Conservation (phyloP, 2,113 vertebrate species). For the Leptobrachium leishanense region DNA sequence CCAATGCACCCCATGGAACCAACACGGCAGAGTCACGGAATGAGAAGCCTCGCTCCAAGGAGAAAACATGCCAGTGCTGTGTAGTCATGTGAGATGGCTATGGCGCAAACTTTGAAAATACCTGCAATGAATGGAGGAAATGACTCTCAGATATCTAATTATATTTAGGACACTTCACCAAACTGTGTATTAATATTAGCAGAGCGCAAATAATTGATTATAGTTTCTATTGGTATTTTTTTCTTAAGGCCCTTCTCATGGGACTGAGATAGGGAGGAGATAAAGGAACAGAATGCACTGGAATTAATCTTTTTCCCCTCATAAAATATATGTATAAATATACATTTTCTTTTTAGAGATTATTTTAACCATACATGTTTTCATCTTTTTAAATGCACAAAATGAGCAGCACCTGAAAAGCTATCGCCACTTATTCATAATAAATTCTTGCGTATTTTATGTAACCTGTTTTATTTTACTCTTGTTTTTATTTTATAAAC, state of each 20-base stretch:
- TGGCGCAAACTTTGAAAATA: neutral
- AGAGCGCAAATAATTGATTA: neutral
- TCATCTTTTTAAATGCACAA: conserved; percentile 6
- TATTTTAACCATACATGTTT: no score
- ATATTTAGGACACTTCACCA: neutral
- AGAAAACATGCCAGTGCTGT: conserved; percentile 66
- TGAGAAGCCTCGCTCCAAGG: conserved; percentile 52
- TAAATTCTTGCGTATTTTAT: conserved; percentile 6
- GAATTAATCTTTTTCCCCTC: neutral
- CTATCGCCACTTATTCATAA: conserved; percentile 9
- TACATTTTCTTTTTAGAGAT: neutral
- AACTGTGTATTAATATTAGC: neutral
- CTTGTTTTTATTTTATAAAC: neutral
- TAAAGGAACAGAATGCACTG: neutral
- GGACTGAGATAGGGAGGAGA: neutral
- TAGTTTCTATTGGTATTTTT: neutral
- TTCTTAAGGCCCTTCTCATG: neutral
- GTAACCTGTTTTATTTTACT: neutral
- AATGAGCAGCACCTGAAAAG: conserved; percentile 1
- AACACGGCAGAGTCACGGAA: conserved; percentile 48
- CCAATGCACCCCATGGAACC: conserved; percentile 41
- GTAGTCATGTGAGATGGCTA: conserved; percentile 57
- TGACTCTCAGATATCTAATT: neutral
- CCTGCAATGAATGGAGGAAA: neutral
- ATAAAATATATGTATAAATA: neutral